Percentiles rank a stretch among this genome's conserved stretches.
Evolutionary conservation across 92 coral and sea anemone species (phyloP).

Genomic region (Siderastrea radians): DNA sequence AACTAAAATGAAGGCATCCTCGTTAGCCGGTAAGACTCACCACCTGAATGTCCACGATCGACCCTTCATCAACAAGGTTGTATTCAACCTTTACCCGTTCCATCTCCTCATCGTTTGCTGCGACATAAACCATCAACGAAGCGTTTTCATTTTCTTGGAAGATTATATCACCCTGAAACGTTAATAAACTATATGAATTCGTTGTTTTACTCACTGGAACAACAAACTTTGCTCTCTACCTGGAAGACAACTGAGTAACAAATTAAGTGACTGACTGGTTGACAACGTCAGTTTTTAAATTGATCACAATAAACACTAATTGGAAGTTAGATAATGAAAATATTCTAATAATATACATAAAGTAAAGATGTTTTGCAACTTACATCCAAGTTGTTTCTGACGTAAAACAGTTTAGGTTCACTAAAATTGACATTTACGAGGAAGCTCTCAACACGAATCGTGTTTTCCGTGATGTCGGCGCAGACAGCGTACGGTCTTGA

Average conservation of each 20-base stretch:
- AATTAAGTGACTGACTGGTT: too few relatives aligned
- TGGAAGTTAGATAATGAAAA: too few relatives aligned
- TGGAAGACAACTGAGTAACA: not conserved
- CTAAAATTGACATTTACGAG: conserved; percentile 21
- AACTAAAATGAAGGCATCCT: too few relatives aligned
- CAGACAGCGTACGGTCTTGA: not conserved
- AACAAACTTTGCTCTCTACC: not conserved
- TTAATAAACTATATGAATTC: not conserved
- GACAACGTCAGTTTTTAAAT: too few relatives aligned
- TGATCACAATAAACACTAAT: too few relatives aligned
- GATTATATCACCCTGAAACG: conserved; percentile 75
- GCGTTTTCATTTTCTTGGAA: conserved; percentile 72
- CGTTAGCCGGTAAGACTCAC: conserved; percentile 35
- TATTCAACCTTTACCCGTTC: conserved; percentile 54
- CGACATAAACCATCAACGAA: conserved; percentile 51
- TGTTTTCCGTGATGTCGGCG: not conserved
- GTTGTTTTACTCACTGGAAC: too few relatives aligned
- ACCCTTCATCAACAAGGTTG: conserved; percentile 41
- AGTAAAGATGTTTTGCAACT: not conserved
- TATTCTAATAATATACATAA: too few relatives aligned
- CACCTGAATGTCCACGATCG: conserved; percentile 74
- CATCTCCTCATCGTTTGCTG: conserved; percentile 48
- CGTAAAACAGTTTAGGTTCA: conserved; percentile 44
- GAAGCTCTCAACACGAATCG: conserved; percentile 12
- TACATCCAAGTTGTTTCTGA: conserved; percentile 68